Base-by-base conservation (phyloP, 2,113 vertebrate species). In the Actinemys pallida region DNA sequence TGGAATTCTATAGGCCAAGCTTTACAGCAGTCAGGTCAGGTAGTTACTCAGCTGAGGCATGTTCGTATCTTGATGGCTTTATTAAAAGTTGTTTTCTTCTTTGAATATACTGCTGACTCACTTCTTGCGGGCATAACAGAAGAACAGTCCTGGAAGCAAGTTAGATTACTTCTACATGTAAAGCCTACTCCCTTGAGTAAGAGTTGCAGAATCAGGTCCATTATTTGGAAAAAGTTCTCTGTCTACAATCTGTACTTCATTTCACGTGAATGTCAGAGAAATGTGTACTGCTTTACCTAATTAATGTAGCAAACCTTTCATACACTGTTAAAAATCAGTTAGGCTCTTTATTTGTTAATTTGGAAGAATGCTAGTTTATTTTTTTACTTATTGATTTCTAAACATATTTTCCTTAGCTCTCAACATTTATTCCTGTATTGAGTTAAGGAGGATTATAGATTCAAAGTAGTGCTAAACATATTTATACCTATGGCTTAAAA, bases 331-430 rank as follows among this genome's bases (percentile, higher is more conserved):
- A 89, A 89, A 90, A 90, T 93, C 80, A 93, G 92, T 86, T 91
- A 62, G 35, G 4, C 8, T 87, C 81, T 84, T 20, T 81, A 57
- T 2, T 84, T 82, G 31, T 19, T 92, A 82, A 91, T 92, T 88
- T 90, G n/a, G 14, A 84, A 29, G 35, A 87, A 75, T n/a, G 1
- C n/a, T 91, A 54, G 81, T 84, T 92, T 59, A 81, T 92, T 94
- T 97, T 89, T 85, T 39, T 92, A 39, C 79, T 88, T 84, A 81
- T 80, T 94, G 31, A 88, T 91, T 95, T 88, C 45, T 82, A 79
- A 92, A 96, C 90, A 59, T 72, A 50, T 57, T 89, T 93, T 89
- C 20, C 62, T 85, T 95, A 90, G 35, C 49, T 52, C 20, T 90
- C 50, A 42, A 7, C 94, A 81, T 94, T 88, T 95, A 50, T 86